Base-by-base conservation (phyloP, 2,113 vertebrate genomes). In the Hemibagrus wyckioides region DNA sequence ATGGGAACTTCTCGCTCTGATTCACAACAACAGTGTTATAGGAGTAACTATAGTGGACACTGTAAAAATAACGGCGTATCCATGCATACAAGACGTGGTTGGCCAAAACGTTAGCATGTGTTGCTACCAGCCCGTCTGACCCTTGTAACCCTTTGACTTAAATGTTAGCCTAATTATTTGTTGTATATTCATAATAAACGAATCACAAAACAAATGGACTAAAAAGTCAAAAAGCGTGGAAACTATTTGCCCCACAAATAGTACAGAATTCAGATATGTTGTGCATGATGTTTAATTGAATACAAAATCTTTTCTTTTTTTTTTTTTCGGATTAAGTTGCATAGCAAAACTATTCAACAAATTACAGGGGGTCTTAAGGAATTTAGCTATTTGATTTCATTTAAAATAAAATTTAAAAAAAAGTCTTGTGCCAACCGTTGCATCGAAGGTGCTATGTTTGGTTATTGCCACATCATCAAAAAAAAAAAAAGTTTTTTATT, bases 261-360 rank as follows among this genome's bases (percentile, higher is more conserved):
- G 59, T 79, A 36, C 71, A 90, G 87, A 90, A 90, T 92, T 91
- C 86, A 90, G 88, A 91, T 85, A 90, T 92, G 91, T 92, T 48
- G 87, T 94, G 94, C 93, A 94, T 94, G 94, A 92, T 85, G 90
- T 92, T 92, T 84, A 90, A 91, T 80, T 75, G 59, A 89, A 92
- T 93, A 90, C 92, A 94, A 93, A 94, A 94, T 93, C 92, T 94
- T 93, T 23, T 30, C 6, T 30, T 76, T 77, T 50, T 41, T 56
- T 80, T 80, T 59, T 59, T 59, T 86, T 87, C 83, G 73, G 76
- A 77, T 63, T 41, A 89, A 82, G 90, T 92, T 91, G 92, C 91
- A 92, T 94, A 92, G 86, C 50, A 79, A 91, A 90, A 88, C 87
- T 89, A 86, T 89, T 91, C 81, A 89, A 88, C 86, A 85, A 89